These are phyloP conservation scores for Drosophila maculinotata DNA, from an alignment of 2,888 invertebrate species.

Conservation along the genomic window DNA sequence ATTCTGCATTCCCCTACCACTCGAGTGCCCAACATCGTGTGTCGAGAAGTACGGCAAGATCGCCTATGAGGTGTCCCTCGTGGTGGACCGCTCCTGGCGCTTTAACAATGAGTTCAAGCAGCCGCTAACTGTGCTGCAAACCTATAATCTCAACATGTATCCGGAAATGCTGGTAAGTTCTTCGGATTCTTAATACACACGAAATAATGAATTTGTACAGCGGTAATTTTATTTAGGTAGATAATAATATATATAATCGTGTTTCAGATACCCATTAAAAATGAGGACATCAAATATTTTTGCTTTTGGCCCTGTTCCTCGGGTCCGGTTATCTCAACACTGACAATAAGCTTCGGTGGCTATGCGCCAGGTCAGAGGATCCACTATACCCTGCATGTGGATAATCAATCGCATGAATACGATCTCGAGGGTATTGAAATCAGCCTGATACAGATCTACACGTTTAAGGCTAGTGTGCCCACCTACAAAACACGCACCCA, in stretches of 20 bases:
- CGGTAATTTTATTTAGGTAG: too few relatives aligned
- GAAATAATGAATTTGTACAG: too few relatives aligned
- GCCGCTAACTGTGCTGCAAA: slow-evolving; percentile 90
- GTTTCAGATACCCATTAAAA: slow-evolving; percentile 48
- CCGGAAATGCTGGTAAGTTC: slow-evolving; percentile 87
- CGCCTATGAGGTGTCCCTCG: slow-evolving; percentile 90
- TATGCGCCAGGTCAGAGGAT: slow-evolving; percentile 90
- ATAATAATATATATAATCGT: too few relatives aligned
- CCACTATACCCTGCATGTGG: slow-evolving; percentile 88
- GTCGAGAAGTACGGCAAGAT: slow-evolving; percentile 90
- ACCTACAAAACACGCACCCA: slow-evolving; percentile 26
- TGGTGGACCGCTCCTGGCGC: slow-evolving; percentile 89
- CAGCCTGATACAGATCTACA: slow-evolving; percentile 51
- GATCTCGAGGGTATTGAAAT: slow-evolving; percentile 61
- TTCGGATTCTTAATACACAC: not conserved
- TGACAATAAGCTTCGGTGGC: slow-evolving; percentile 88
- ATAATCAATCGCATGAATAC: slow-evolving; percentile 88
- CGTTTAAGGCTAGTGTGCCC: slow-evolving; percentile 59
- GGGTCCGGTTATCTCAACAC: slow-evolving; percentile 57
- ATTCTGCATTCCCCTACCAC: slow-evolving; percentile 87
- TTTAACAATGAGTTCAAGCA: slow-evolving; percentile 85
- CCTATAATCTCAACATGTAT: slow-evolving; percentile 91
- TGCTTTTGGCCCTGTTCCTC: slow-evolving; percentile 74
- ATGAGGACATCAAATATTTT: slow-evolving; percentile 61
- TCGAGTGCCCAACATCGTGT: slow-evolving; percentile 90